Percentiles rank a stretch among this genome's conserved stretches.
Conservation (phyloP, 2,888 invertebrate genomes). For the Zele albiditarsus region DNA sequence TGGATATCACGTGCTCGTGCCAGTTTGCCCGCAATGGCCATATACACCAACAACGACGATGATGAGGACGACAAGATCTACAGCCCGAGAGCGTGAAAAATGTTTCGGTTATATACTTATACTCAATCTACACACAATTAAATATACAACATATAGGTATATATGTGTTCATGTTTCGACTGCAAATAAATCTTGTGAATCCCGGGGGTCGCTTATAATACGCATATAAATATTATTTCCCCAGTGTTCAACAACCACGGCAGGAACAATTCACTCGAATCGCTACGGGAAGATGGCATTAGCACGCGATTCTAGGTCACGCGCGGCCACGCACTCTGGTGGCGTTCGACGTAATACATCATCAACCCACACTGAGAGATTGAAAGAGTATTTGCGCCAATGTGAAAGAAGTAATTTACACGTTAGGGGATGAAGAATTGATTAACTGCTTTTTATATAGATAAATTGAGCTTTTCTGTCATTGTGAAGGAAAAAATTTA, state of each 20-base stretch:
- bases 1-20: constrained; percentile 67
- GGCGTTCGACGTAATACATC: constrained; percentile 47
- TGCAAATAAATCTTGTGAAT: constrained; percentile 6
- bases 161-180: constrained; percentile 15
- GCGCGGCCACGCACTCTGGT: constrained; percentile 51
- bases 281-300: constrained; percentile 60
- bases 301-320: constrained; percentile 60
- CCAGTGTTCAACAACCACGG: constrained; percentile 48
- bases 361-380: constrained; percentile 49
- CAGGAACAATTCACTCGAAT: constrained; percentile 63
- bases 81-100: constrained; percentile 41
- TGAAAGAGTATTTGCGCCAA: constrained; percentile 37
- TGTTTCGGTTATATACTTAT: constrained; percentile 40
- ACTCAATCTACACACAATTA: constrained; percentile 3
- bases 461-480: not conserved
- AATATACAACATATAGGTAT: constrained; percentile 29
- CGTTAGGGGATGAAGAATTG: constrained; percentile 1
- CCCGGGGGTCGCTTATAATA: constrained; percentile 10
- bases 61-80: constrained; percentile 18
- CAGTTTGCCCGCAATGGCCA: constrained; percentile 55
- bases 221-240: constrained; percentile 46
- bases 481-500: not conserved
- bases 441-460: not conserved
- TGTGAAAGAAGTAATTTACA: constrained; percentile 20
- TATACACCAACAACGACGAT: constrained; percentile 26